phyloP scores from a whole-genome alignment of 2,888 invertebrate species.

The Folsomia candida region DNA sequence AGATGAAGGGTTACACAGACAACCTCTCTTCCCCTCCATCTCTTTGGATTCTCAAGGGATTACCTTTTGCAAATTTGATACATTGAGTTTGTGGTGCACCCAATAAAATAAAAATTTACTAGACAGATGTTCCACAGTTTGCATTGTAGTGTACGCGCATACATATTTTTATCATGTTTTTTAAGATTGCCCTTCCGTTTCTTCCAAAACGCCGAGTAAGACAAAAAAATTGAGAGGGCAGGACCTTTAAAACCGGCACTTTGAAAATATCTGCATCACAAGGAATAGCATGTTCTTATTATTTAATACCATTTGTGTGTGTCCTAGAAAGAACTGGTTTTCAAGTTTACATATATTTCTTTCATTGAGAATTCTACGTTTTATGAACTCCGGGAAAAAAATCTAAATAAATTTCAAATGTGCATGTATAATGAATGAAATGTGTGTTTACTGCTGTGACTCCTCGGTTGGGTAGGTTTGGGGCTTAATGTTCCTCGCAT shows the following conservation, averaged over 20 bases:
- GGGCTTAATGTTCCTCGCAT: not conserved
- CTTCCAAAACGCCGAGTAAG: too few species aligned
- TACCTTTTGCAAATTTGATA: not conserved
- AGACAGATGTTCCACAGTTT: not conserved
- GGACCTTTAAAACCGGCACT: too few species aligned
- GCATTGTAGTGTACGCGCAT: too few species aligned
- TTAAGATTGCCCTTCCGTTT: not conserved
- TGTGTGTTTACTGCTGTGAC: slow-evolving; percentile 6
- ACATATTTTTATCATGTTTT: too few species aligned
- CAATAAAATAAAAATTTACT: not conserved
- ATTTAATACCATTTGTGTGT: too few species aligned
- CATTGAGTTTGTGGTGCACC: not conserved
- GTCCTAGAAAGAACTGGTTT: too few species aligned
- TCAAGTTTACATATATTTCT: too few species aligned
- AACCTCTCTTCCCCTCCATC: not conserved
- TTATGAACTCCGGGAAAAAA: slow-evolving; percentile 1
- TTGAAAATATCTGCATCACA: too few species aligned
- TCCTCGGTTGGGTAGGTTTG: not conserved
- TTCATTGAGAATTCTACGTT: not conserved
- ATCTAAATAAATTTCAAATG: slow-evolving; percentile 5
- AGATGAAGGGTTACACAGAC: not conserved
- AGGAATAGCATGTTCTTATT: too few species aligned
- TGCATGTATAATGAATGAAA: not conserved
- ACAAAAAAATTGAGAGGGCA: too few species aligned
- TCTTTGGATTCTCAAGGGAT: not conserved